phyloP scores from a whole-genome alignment of 2,888 invertebrate species.

The Silvanus unidentatus region DNA sequence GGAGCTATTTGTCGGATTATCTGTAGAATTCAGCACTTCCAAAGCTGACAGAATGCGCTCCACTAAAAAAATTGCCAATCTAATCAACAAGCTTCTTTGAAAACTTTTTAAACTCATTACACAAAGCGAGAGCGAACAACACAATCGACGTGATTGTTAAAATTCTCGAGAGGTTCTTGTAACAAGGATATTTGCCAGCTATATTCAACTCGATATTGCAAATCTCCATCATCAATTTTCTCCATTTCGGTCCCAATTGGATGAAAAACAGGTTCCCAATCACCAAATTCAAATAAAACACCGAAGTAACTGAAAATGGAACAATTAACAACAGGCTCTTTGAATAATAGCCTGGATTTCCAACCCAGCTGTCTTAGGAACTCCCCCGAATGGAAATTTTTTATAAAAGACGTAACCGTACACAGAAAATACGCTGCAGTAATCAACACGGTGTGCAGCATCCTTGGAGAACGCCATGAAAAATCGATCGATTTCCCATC shows the following conservation, averaged over 20 bases:
- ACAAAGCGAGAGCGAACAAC: constrained; percentile 14
- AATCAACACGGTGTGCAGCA: too few relatives aligned
- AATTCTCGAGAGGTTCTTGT: constrained; percentile 9
- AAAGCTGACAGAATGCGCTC: constrained; percentile 20
- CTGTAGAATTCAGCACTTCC: constrained; percentile 12
- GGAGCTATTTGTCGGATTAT: constrained; percentile 13
- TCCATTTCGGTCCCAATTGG: constrained; percentile 16
- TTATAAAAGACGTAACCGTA: too few relatives aligned
- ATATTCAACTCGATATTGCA: constrained; percentile 13
- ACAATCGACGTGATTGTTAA: constrained; percentile 5
- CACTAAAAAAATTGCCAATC: constrained; percentile 9
- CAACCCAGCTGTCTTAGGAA: too few relatives aligned
- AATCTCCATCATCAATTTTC: constrained; percentile 10
- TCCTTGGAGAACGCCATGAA: too few relatives aligned
- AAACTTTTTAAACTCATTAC: constrained; percentile 15
- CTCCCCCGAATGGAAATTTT: too few relatives aligned
- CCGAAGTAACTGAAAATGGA: constrained; percentile 19
- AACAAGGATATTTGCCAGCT: constrained; percentile 11
- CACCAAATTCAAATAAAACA: constrained; percentile 19
- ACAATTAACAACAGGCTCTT: not conserved
- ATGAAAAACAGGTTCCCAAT: constrained; percentile 11
- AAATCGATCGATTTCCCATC: too few relatives aligned
- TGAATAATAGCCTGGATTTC: too few relatives aligned
- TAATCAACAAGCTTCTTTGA: not conserved
- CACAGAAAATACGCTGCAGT: too few relatives aligned